Evolutionary conservation across 1,140 invertebrate genomes (phyloP).

Genomic region (Leptopilina clavipes): DNA sequence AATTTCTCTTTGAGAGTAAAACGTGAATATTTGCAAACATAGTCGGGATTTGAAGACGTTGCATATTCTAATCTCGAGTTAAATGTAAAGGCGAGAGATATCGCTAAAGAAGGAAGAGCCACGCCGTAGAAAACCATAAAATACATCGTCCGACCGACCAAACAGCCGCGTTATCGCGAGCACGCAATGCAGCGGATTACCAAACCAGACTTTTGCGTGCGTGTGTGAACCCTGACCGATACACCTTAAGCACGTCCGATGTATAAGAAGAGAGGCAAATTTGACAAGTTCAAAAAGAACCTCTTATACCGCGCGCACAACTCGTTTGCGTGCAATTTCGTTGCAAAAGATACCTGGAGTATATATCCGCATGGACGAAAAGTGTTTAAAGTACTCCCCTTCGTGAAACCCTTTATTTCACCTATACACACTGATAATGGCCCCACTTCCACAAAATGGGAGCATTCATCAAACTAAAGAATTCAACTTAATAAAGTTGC

Average conservation of each 20-base stretch:
- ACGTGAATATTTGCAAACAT: no score
- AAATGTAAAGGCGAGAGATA: neutral
- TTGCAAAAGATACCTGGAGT: slow-evolving; percentile 9
- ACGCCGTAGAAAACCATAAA: slow-evolving; percentile 36
- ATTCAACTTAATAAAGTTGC: slow-evolving; percentile 23
- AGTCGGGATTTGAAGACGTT: neutral
- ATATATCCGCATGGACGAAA: neutral
- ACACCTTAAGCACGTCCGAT: neutral
- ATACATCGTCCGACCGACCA: slow-evolving; percentile 38
- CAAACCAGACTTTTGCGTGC: neutral
- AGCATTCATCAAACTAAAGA: slow-evolving; percentile 33
- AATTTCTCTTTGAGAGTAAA: no score
- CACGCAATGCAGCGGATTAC: slow-evolving; percentile 23
- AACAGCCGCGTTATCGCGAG: slow-evolving; percentile 13
- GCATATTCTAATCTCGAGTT: neutral
- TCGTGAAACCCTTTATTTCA: slow-evolving; percentile 16
- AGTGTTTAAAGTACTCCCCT: slow-evolving; percentile 22
- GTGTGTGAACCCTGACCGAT: slow-evolving; percentile 21
- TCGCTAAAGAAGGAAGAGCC: slow-evolving; percentile 28
- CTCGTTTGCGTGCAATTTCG: slow-evolving; percentile 37
- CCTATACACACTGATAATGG: slow-evolving; percentile 11
- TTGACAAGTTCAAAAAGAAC: slow-evolving; percentile 40
- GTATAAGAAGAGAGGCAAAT: slow-evolving; percentile 32
- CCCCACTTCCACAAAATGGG: slow-evolving; percentile 25
- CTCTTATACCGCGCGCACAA: slow-evolving; percentile 24